Base-by-base conservation (phyloP, 2,888 invertebrate species). In the Congeria kusceri region DNA sequence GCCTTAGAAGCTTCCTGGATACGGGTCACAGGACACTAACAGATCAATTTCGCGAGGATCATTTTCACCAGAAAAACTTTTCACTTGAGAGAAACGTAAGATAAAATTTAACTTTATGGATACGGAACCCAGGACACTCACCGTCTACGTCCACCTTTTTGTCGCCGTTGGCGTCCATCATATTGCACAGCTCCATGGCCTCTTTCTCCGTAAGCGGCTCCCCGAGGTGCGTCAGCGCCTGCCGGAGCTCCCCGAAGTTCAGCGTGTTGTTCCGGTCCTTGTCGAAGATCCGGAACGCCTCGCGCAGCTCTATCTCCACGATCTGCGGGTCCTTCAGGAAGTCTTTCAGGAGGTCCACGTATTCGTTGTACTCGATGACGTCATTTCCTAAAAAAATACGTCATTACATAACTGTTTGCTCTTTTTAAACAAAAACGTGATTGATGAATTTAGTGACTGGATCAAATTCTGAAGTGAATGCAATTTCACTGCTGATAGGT, bases 231-330 rank as follows among this genome's bases (percentile, higher is more conserved):
- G 65, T 72, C 27, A 84, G 39, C 0, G 77, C 84, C 32, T 39
- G 71, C 27, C 61, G 70, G 29, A 84, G 57, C 59, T 84, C 84
- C 15, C 20, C 67, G 56, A 79, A 61, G 72, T 79, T 76, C 11
- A 83, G 66, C 25, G 44, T 58, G 15, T 44, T 53, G 44, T 76
- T 64, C 18, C 69, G 63, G 47, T 76, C 65, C 64, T 71, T 77
- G 59, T 82, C 82, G 62, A 82, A 82, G 11, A 78, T 59, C 49
- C 80, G 46, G 57, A 84, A 81, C 4, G 84, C 84, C 57, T 84
- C 79, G 18, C 81, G 70, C 15, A 84, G 62, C 47, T 84, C 81
- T n/a, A 81, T 72, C 61, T 84, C 81, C 11, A 84, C 68, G 11
- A 77, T 71, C 4, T 62, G n/a, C 20, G 68, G 71, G 53, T 69